Conservation (phyloP, 2,888 invertebrate species). For the Nymphalis polychloros region DNA sequence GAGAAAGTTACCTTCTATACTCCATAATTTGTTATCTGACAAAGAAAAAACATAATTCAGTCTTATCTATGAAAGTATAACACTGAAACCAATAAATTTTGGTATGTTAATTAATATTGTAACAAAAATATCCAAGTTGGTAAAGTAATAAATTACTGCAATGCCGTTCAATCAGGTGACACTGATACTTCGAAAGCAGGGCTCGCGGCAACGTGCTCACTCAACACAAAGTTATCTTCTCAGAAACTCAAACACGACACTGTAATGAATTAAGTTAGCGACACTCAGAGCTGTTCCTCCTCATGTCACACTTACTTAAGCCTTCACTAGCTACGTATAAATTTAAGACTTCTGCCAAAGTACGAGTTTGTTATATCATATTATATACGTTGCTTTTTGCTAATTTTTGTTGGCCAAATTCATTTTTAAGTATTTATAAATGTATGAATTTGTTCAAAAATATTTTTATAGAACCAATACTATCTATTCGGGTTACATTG, state of each 20-base stretch:
- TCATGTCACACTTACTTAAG: conserved; percentile 62
- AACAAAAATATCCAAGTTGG: not conserved
- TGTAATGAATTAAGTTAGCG: conserved; percentile 79
- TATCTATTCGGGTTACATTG: no score
- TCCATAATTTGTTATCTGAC: no score
- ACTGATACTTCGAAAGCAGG: conserved; percentile 1
- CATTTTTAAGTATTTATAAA: no score
- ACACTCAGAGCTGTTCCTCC: conserved; percentile 61
- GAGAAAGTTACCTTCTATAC: no score
- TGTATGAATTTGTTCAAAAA: no score
- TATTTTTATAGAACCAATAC: no score
- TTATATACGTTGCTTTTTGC: not conserved
- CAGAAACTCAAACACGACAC: conserved; percentile 72
- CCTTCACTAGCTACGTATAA: conserved; percentile 24
- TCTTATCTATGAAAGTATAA: no score
- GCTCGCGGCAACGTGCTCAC: conserved; percentile 11
- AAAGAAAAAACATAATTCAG: no score
- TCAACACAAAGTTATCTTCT: conserved; percentile 49
- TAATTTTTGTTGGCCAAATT: no score
- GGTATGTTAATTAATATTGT: no score
- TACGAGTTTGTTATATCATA: conserved; percentile 1
- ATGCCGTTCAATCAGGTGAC: conserved; percentile 5
- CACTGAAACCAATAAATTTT: no score
- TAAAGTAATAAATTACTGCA: conserved; percentile 10
- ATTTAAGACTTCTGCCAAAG: conserved; percentile 14